A percentile compares a stretch with the other conserved stretches of the same genome.
Evolutionary conservation across 2,797 vertebrate species (phyloP).

Genomic region (Cirrhinus mrigala): DNA sequence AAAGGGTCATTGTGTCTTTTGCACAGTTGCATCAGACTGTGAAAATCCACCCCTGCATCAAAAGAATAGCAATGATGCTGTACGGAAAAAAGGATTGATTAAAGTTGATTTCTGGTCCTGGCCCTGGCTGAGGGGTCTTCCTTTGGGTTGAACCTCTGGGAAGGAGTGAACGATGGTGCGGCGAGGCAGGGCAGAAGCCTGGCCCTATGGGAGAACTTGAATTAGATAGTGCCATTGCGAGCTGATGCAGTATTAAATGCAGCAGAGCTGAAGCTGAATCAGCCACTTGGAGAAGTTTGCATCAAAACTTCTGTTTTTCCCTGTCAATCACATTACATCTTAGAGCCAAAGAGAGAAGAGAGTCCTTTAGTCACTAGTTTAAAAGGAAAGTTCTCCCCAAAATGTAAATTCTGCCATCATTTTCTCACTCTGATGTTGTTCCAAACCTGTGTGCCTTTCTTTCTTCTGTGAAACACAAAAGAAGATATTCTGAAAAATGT

Average conservation of each 20-base stretch:
- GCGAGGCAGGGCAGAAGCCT: constrained; percentile 33
- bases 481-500: constrained; percentile 2
- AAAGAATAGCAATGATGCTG: constrained; percentile 84
- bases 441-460: background rate
- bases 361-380: constrained; percentile 10
- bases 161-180: constrained; percentile 44
- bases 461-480: background rate
- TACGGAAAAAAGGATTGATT: constrained; percentile 81
- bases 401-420: background rate
- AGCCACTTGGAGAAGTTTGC: constrained; percentile 40
- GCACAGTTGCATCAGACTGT: constrained; percentile 79
- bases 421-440: background rate
- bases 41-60: constrained; percentile 79
- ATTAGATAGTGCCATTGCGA: constrained; percentile 26
- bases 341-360: background rate
- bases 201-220: constrained; percentile 29
- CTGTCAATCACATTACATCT: constrained; percentile 8
- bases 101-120: constrained; percentile 74
- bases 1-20: constrained; percentile 73
- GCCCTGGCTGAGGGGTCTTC: constrained; percentile 66
- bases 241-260: constrained; percentile 45
- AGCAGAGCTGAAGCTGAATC: constrained; percentile 36
- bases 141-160: constrained; percentile 63
- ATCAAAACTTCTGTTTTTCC: constrained; percentile 31
- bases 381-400: background rate